Evolutionary conservation across 2,797 vertebrate genomes (phyloP).

Genomic region (Pangasius mekongensis): DNA sequence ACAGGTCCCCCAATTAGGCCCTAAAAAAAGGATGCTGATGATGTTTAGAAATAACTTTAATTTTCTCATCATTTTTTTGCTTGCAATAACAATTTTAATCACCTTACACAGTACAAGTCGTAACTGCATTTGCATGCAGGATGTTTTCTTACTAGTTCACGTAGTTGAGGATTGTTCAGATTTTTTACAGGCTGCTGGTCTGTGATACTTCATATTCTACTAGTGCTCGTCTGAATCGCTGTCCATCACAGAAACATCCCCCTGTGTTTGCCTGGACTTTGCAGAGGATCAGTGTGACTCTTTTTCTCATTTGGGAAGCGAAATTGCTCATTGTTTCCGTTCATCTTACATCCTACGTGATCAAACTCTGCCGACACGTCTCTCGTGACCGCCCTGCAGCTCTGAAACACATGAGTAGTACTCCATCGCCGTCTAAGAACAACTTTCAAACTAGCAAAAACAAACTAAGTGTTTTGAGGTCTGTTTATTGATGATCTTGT

Average conservation of each 20-base stretch:
- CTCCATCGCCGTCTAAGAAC: background rate
- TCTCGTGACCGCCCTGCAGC: background rate
- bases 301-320: slow-evolving; percentile 28
- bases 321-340: slow-evolving; percentile 28
- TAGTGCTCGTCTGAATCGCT: background rate
- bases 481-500: slow-evolving; percentile 51
- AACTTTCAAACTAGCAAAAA: slow-evolving; percentile 41
- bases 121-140: background rate
- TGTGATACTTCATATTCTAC: slow-evolving; percentile 37
- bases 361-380: background rate
- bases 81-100: background rate
- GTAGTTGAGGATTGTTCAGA: background rate
- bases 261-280: slow-evolving; percentile 23
- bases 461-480: slow-evolving; percentile 34
- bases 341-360: slow-evolving; percentile 3
- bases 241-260: slow-evolving; percentile 20
- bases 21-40: slow-evolving; percentile 31
- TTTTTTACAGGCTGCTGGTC: background rate
- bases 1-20: slow-evolving; percentile 19
- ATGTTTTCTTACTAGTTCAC: background rate
- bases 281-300: slow-evolving; percentile 18
- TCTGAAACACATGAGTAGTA: background rate
- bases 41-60: slow-evolving; percentile 32
- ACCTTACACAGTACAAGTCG: background rate
- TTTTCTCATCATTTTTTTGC: slow-evolving; percentile 3